Percentiles rank a stretch among this genome's conserved stretches.
These are phyloP conservation scores for Pantherophis guttatus DNA, from an alignment of 2,113 vertebrate genomes.

Conservation along the genomic window DNA sequence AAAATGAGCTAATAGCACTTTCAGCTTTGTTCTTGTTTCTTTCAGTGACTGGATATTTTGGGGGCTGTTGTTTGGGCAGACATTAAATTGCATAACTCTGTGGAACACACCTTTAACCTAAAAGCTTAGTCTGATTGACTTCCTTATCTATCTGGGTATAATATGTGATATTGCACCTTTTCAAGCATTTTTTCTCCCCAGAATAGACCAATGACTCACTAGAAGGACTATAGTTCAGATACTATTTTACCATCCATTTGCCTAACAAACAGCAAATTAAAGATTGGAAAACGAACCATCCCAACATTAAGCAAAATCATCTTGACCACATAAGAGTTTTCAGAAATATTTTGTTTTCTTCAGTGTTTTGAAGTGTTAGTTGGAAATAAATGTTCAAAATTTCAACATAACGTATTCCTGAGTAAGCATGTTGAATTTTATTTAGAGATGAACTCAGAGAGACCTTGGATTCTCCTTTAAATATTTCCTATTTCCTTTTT, in stretches of 20 bases:
- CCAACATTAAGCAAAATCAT: neutral
- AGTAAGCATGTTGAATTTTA: neutral
- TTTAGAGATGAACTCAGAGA: neutral
- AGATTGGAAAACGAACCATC: neutral
- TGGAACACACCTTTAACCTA: neutral
- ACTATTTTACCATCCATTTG: neutral
- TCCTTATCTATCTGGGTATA: neutral
- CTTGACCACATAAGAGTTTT: neutral
- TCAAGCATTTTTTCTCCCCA: neutral
- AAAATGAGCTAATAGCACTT: neutral
- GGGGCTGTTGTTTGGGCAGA: neutral
- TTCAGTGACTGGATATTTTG: neutral
- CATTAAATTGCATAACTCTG: neutral
- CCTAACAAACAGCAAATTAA: neutral
- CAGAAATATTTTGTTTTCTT: neutral
- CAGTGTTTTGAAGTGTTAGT: neutral
- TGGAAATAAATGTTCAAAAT: neutral
- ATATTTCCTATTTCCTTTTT: neutral
- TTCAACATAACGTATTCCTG: neutral
- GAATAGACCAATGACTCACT: neutral
- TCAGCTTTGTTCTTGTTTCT: neutral
- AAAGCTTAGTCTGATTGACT: neutral
- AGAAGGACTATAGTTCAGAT: neutral
- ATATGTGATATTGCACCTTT: neutral
- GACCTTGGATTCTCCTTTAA: neutral